Evolutionary conservation across 2,113 vertebrate species (phyloP).

Genomic region (Myotis davidii): DNA sequence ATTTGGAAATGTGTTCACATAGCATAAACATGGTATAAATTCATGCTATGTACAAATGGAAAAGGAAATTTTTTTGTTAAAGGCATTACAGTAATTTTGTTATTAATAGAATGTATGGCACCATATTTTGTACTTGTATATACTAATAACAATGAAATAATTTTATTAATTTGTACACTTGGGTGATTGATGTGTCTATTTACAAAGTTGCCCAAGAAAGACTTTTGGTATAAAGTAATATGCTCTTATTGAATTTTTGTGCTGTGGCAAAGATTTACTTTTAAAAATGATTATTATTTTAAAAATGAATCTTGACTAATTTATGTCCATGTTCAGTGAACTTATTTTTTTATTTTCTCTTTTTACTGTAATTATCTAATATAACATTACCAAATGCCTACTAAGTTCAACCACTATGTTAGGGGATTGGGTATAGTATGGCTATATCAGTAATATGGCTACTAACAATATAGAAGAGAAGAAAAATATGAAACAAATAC

Average conservation of each 20-base stretch:
- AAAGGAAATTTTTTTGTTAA: neutral
- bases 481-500: neutral
- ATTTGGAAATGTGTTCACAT: slow-evolving; percentile 9
- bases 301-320: neutral
- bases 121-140: neutral
- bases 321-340: neutral
- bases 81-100: neutral
- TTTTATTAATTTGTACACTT: neutral
- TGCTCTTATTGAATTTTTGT: neutral
- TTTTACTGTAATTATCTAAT: neutral
- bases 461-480: neutral
- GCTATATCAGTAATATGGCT: neutral
- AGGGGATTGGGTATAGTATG: neutral
- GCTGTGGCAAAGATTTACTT: neutral
- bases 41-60: neutral
- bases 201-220: neutral
- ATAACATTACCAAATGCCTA: neutral
- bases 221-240: neutral
- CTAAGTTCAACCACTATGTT: neutral
- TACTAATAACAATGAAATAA: slow-evolving; percentile 1
- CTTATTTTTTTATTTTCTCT: neutral
- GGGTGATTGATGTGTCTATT: neutral
- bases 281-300: neutral
- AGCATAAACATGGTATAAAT: neutral
- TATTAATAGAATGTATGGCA: neutral